Conservation (phyloP, 2,888 invertebrate genomes). For the Drosophila meridionalis region DNA sequence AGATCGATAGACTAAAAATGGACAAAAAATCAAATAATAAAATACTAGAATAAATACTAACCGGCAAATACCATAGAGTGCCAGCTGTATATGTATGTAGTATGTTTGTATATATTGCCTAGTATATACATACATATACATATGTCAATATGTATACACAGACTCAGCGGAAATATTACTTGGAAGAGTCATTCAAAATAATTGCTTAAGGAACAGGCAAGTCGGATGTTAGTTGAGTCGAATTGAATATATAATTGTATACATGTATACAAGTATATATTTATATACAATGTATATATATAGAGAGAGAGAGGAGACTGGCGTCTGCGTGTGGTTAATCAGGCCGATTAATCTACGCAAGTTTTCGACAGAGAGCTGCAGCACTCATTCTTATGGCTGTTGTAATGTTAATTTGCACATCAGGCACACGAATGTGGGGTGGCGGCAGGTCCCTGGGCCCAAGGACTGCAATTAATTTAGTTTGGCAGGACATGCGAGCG, state of each 20-base stretch:
- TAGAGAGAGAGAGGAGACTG: background rate
- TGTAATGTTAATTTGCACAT: slow-evolving; percentile 77
- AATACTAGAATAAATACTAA: background rate
- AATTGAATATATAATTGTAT: background rate
- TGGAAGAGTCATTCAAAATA: slow-evolving; percentile 82
- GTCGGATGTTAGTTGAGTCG: slow-evolving; percentile 5
- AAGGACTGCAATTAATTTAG: slow-evolving; percentile 76
- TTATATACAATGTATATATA: background rate
- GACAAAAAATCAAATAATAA: background rate
- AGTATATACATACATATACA: background rate
- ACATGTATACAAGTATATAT: background rate
- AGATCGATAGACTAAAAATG: background rate
- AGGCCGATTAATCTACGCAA: slow-evolving; percentile 78
- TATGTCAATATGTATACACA: slow-evolving; percentile 12
- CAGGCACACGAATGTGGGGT: slow-evolving; percentile 35
- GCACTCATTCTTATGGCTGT: slow-evolving; percentile 42
- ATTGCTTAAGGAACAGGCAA: slow-evolving; percentile 80
- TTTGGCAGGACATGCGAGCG: slow-evolving; percentile 75
- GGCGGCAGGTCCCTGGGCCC: slow-evolving; percentile 33
- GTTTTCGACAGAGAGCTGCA: slow-evolving; percentile 36
- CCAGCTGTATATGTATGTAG: background rate
- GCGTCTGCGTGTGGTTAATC: slow-evolving; percentile 70
- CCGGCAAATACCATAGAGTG: background rate
- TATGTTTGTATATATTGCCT: background rate
- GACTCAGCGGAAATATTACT: slow-evolving; percentile 74